Evolutionary conservation across 2,113 vertebrate species (phyloP), one percentile per base, ranked within the genome.

Genomic region (Ptilorrhoa leucosticta): DNA sequence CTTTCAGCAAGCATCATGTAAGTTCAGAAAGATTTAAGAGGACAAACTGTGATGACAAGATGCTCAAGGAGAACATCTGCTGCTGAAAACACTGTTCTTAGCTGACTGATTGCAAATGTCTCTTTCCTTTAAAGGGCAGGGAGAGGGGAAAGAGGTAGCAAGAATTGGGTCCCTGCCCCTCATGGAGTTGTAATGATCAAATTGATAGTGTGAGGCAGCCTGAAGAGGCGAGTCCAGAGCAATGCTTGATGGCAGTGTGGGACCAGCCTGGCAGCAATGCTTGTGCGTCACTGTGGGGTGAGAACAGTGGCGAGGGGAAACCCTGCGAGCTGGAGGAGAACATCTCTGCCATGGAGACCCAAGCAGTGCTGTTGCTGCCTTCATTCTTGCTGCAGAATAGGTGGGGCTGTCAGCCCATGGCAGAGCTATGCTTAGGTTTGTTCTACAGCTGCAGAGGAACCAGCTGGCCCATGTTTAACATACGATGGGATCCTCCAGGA

Each of bases 401-500:
- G 24, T 69, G 68, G 30, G 26, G 70, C 85, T 92, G 51, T 65
- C 65, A 44, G 69, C 77, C 54, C 11, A 4, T 0, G 6, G 12
- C 42, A 71, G 53, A 57, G 44, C 48, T 78, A 6, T 4, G 17
- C 66, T 91, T 81, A 24, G 10, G 1, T 87, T 90, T 73, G 50
- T 44, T 70, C 51, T 78, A 26, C 65, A 94, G 86, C 92, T 84
- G 81, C 65, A 69, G 82, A 79, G 78, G 64, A 93, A 53, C 51
- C 90, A 95, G 61, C 88, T 90, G 83, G 35, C 58, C 79, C 27
- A n/a, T 79, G 42, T 65, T 83, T 76, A 72, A 45, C 7, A 0
- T 28, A 13, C 0, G 0, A 50, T 51, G 60, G 45, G 63, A 57
- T 82, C 69, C 61, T 68, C 53, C 0, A 6, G 72, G 86, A 70